Evolutionary conservation across 2,888 invertebrate species (phyloP).

Genomic region (Hetaerina titia): DNA sequence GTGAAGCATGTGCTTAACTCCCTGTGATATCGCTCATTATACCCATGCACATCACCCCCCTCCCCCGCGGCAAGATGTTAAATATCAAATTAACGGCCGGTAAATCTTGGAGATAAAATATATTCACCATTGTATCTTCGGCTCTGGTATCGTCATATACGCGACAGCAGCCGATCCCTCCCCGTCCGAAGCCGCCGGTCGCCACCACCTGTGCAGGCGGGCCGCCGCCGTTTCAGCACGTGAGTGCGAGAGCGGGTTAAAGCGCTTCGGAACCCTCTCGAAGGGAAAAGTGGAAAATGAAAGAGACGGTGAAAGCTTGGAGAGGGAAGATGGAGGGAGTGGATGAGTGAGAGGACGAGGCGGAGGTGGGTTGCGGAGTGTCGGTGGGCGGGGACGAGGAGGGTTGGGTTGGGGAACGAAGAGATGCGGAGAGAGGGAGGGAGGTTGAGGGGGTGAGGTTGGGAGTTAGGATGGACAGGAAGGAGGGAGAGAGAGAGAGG

Average conservation of each 20-base stretch:
- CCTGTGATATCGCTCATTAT: too few relatives aligned
- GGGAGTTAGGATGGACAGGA: neutral
- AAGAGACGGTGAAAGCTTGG: neutral
- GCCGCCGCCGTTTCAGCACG: neutral
- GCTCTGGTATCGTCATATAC: neutral
- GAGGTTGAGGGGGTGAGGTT: neutral
- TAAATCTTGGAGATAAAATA: neutral
- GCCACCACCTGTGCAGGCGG: neutral
- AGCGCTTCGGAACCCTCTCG: neutral
- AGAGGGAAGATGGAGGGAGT: neutral
- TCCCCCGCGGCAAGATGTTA: slow-evolving; percentile 9
- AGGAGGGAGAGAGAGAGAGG: too few relatives aligned
- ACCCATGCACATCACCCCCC: too few relatives aligned
- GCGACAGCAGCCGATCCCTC: neutral
- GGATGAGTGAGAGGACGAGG: neutral
- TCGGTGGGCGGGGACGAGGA: neutral
- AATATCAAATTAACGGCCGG: slow-evolving; percentile 57
- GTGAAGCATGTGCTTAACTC: too few relatives aligned
- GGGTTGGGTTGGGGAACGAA: neutral
- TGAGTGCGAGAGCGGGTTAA: neutral
- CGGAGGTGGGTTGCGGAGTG: neutral
- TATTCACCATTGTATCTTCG: slow-evolving; percentile 33
- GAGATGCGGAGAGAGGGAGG: neutral
- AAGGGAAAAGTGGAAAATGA: neutral
- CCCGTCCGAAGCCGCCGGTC: neutral